Conservation (phyloP, 2,797 vertebrate species). For the Echiichthys vipera region DNA sequence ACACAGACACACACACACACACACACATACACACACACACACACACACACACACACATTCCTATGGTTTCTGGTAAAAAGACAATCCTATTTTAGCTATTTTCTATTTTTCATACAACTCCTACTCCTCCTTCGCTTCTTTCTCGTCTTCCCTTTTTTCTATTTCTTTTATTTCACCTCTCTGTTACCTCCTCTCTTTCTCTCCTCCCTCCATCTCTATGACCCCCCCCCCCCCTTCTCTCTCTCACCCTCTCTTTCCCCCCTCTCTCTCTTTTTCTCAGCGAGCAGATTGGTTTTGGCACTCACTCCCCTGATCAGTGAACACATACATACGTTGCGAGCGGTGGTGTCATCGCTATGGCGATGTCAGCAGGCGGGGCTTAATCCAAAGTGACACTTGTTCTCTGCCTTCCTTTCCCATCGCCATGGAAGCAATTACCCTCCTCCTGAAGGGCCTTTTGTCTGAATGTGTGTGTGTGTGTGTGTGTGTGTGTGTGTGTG, state of each 20-base stretch:
- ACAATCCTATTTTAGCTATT: neutral
- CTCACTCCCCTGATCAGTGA: conserved; percentile 87
- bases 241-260: neutral
- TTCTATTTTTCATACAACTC: neutral
- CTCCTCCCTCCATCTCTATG: neutral
- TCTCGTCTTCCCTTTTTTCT: neutral
- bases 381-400: conserved; percentile 99
- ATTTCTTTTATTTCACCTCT: neutral
- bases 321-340: conserved; percentile 70
- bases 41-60: too few species aligned
- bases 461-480: conserved; percentile 45
- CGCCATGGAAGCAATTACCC: conserved; percentile 98
- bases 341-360: conserved; percentile 93
- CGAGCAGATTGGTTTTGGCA: conserved; percentile 94
- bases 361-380: conserved; percentile 93
- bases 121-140: neutral
- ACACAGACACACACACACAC: too few species aligned
- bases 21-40: too few species aligned
- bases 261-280: neutral
- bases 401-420: conserved; percentile 96
- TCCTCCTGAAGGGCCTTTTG: conserved; percentile 96
- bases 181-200: neutral
- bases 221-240: neutral
- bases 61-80: too few species aligned
- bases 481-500: conserved; percentile 75